These are phyloP conservation scores for Drosophila athabasca DNA, from an alignment of 1,140 invertebrate genomes.

Conservation along the genomic window DNA sequence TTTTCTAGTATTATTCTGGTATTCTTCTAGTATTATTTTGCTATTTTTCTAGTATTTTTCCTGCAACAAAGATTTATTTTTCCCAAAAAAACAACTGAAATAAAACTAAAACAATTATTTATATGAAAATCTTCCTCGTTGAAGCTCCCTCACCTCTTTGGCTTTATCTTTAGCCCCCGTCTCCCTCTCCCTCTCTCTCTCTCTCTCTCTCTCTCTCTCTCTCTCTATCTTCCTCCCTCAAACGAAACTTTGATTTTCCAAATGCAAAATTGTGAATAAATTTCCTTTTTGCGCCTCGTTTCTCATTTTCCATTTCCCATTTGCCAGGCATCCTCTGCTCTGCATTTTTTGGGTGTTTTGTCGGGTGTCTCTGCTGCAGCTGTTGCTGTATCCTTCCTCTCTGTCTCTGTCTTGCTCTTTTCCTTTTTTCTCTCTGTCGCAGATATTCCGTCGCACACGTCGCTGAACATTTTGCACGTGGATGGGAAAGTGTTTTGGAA, in stretches of 20 bases:
- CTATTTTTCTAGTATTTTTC: slow-evolving; percentile 28
- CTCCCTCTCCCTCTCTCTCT: no score
- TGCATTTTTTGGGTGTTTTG: slow-evolving; percentile 3
- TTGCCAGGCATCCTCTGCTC: not conserved
- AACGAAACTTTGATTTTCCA: slow-evolving; percentile 48
- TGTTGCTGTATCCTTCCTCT: slow-evolving; percentile 27
- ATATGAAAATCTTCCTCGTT: slow-evolving; percentile 10
- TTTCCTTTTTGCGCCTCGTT: slow-evolving; percentile 23
- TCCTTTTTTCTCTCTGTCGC: slow-evolving; percentile 23
- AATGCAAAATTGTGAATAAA: slow-evolving; percentile 48
- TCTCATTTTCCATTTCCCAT: slow-evolving; percentile 29
- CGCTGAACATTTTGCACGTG: slow-evolving; percentile 62
- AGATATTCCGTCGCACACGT: slow-evolving; percentile 50
- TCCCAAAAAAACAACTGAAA: slow-evolving; percentile 7
- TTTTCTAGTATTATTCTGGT: slow-evolving; percentile 9
- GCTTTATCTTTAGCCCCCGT: not conserved
- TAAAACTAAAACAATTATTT: slow-evolving; percentile 42
- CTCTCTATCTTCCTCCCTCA: slow-evolving; percentile 1
- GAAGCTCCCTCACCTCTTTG: no score
- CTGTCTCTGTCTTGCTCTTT: slow-evolving; percentile 17
- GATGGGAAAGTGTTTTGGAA: slow-evolving; percentile 59
- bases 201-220: slow-evolving; percentile 4
- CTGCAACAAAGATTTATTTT: no score
- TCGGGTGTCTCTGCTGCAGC: slow-evolving; percentile 40
- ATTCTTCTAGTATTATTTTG: slow-evolving; percentile 8